Evolutionary conservation across 2,888 invertebrate species (phyloP), one percentile per base, ranked within the genome.

Genomic region (Pyrocoelia pectoralis): DNA sequence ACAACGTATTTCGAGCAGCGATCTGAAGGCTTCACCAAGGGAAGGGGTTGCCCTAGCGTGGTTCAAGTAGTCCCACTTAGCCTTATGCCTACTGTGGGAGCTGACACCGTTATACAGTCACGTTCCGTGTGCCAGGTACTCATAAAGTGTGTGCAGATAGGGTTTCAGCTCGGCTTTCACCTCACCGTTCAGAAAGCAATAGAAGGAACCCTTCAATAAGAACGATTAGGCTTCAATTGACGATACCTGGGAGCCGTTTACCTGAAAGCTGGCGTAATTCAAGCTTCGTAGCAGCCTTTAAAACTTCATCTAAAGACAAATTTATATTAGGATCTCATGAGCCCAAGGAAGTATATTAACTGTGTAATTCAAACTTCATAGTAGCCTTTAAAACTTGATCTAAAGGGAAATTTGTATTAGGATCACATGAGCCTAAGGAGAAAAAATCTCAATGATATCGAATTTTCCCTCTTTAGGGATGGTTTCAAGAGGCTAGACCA

Each of bases 141-240:
- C 72, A n/a, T 79, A 59, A 18, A 77, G 65, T 15, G 70, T 69
- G 28, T 74, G 73, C 2, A 80, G 49, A 64, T 77, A 72, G 3
- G 80, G 81, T 64, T 79, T 79, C 14, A 87, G 75, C 74, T 88
- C 88, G 1, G 83, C 72, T 54, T 84, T 81, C 1, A 90, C 89
- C 81, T 90, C 90, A 10, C 87, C 88, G 74, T 90, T 90, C 65
- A 89, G 72, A 72, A 90, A 89, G 77, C 90, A 90, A 74, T 89
- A 90, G 9, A 89, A 86, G 71, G 88, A 87, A 14, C 90, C 90
- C 89, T 90, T 77, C 49, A 80, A 56, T 17, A 41, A 50, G 2
- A 33, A 13, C 57, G 50, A 12, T 4, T 46, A 13, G 13, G 15
- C 29, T 29, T 14, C 1, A 8, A 3, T 5, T 13, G 19, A 4